Percentiles rank a stretch among this genome's conserved stretches.
Evolutionary conservation across 2,888 invertebrate species (phyloP).

Genomic region (Colostygia pectinataria): DNA sequence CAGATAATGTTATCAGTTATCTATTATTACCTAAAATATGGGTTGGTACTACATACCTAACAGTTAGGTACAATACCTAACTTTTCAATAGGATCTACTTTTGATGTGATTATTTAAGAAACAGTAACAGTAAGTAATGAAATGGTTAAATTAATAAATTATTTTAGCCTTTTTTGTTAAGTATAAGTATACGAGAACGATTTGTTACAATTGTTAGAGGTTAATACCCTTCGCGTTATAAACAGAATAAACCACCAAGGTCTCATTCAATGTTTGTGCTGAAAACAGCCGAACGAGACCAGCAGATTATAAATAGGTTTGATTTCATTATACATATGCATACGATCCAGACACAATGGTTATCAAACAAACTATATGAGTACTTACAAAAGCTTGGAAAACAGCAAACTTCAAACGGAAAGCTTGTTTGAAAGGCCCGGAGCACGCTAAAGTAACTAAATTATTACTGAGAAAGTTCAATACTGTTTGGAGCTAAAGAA

Average conservation of each 20-base stretch:
- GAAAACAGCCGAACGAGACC: conserved; percentile 17
- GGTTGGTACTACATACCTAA: too few relatives aligned
- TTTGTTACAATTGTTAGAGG: conserved; percentile 16
- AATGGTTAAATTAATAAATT: too few relatives aligned
- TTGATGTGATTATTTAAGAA: too few relatives aligned
- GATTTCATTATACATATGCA: background rate
- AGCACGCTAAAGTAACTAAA: background rate
- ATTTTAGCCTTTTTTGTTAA: too few relatives aligned
- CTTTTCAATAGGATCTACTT: too few relatives aligned
- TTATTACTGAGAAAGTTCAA: background rate
- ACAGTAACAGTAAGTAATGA: too few relatives aligned
- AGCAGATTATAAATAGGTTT: conserved; percentile 16
- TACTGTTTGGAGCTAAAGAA: too few relatives aligned
- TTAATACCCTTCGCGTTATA: conserved; percentile 26
- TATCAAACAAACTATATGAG: background rate
- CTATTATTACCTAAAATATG: background rate
- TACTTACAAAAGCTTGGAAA: conserved; percentile 2
- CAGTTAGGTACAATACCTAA: too few relatives aligned
- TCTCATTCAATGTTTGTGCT: conserved; percentile 24
- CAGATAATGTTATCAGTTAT: conserved; percentile 11
- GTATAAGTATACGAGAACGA: too few relatives aligned
- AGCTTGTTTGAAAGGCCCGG: background rate
- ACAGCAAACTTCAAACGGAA: background rate
- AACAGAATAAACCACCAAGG: conserved; percentile 29
- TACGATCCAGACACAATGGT: background rate